Conservation (phyloP, 2,888 invertebrate species). For the Achlya flavicornis region DNA sequence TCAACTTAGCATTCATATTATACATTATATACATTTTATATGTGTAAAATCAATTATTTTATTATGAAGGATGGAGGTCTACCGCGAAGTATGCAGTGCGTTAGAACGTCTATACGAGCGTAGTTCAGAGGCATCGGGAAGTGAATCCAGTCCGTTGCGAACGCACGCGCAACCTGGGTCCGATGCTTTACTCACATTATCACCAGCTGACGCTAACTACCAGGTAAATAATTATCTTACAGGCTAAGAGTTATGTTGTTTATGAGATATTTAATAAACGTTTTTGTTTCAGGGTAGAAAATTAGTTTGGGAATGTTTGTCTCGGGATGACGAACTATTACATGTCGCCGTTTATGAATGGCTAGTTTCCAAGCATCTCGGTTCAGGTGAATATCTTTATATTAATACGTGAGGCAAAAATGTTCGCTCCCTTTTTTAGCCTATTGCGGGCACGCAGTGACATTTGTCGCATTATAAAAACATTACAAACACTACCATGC, state of each 20-base stretch:
- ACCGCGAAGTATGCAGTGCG: constrained; percentile 92
- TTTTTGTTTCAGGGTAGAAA: constrained; percentile 65
- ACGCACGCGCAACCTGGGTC: constrained; percentile 37
- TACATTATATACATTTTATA: background rate
- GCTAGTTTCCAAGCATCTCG: constrained; percentile 91
- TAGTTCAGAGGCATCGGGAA: constrained; percentile 74
- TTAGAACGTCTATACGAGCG: constrained; percentile 88
- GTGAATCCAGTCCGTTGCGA: constrained; percentile 63
- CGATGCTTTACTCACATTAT: constrained; percentile 61
- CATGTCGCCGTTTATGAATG: constrained; percentile 97
- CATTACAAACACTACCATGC: no score
- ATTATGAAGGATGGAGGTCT: constrained; percentile 90
- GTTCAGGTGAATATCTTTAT: constrained; percentile 61
- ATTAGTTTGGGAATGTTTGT: constrained; percentile 87
- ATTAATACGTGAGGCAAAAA: no score
- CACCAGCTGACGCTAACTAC: constrained; percentile 76
- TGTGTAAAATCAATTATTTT: background rate
- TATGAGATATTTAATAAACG: background rate
- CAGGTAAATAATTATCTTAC: constrained; percentile 48
- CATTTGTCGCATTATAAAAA: no score
- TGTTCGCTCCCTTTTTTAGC: no score
- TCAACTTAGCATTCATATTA: no score
- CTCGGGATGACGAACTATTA: constrained; percentile 92
- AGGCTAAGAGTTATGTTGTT: no score
- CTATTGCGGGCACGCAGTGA: no score